Evolutionary conservation across 2,113 vertebrate genomes (phyloP).

Genomic region (Spea multiplicata): DNA sequence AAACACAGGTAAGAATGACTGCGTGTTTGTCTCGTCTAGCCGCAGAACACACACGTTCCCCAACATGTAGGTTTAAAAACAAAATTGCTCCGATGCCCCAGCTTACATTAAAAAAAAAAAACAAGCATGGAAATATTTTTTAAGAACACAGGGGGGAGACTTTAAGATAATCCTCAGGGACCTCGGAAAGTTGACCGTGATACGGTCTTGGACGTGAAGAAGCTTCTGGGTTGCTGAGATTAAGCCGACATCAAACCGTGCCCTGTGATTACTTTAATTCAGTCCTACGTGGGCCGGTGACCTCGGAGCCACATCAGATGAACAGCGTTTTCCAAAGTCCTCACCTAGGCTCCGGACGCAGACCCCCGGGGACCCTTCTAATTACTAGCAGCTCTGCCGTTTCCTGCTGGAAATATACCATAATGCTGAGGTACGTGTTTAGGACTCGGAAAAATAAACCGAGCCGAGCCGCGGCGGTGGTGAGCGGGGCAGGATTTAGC

Average conservation of each 20-base stretch:
- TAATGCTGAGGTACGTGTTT: slow-evolving; percentile 46
- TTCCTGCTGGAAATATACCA: slow-evolving; percentile 42
- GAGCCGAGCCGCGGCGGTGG: slow-evolving; percentile 23
- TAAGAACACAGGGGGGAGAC: no score
- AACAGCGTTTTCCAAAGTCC: slow-evolving; percentile 14
- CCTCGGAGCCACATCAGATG: slow-evolving; percentile 42
- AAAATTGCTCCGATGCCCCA: no score
- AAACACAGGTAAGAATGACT: no score
- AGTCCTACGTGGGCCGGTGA: slow-evolving; percentile 17
- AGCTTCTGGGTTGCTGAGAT: slow-evolving; percentile 8
- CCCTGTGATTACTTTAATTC: slow-evolving; percentile 36
- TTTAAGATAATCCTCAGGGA: neutral
- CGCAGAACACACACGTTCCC: no score
- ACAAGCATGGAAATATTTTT: no score
- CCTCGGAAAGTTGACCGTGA: slow-evolving; percentile 7
- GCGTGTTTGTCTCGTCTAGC: no score
- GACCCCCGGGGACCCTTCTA: slow-evolving; percentile 21
- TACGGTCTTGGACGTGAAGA: neutral
- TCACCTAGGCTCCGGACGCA: slow-evolving; percentile 8
- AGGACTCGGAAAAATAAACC: slow-evolving; percentile 46
- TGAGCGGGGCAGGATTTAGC: slow-evolving; percentile 40
- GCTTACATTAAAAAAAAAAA: no score
- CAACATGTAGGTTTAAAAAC: no score
- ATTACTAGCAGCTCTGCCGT: slow-evolving; percentile 32
- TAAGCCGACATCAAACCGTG: neutral